Conservation (phyloP, 2,797 vertebrate species). For the Anguilla pacifica region DNA sequence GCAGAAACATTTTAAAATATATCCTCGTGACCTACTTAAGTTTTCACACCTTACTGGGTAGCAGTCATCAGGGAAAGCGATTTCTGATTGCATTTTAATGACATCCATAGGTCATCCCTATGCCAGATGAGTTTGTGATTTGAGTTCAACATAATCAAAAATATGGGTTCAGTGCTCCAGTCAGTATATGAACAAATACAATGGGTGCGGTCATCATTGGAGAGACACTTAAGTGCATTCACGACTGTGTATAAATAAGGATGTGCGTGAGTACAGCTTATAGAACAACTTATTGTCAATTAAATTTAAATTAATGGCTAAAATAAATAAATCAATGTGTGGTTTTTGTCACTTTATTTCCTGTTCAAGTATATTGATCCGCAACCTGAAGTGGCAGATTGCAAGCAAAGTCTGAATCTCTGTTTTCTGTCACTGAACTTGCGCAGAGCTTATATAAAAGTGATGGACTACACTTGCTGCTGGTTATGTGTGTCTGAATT, state of each 20-base stretch:
- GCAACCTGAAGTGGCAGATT: neutral
- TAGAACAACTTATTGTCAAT: neutral
- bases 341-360: neutral
- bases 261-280: neutral
- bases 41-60: neutral
- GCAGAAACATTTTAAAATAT: neutral
- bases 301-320: neutral
- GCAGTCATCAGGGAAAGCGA: neutral
- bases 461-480: neutral
- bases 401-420: neutral
- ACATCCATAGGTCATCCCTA: neutral
- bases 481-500: neutral
- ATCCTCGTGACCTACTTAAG: neutral
- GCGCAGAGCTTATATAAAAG: neutral
- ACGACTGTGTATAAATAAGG: neutral
- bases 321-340: neutral
- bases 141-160: neutral
- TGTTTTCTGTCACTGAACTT: neutral
- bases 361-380: neutral
- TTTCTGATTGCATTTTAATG: slow-evolving; percentile 14
- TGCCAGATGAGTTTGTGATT: neutral
- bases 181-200: neutral
- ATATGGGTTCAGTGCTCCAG: neutral
- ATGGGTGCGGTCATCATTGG: neutral
- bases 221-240: neutral